Base-by-base conservation (phyloP, 1,140 invertebrate genomes). In the Caenorhabditis inopinata region DNA sequence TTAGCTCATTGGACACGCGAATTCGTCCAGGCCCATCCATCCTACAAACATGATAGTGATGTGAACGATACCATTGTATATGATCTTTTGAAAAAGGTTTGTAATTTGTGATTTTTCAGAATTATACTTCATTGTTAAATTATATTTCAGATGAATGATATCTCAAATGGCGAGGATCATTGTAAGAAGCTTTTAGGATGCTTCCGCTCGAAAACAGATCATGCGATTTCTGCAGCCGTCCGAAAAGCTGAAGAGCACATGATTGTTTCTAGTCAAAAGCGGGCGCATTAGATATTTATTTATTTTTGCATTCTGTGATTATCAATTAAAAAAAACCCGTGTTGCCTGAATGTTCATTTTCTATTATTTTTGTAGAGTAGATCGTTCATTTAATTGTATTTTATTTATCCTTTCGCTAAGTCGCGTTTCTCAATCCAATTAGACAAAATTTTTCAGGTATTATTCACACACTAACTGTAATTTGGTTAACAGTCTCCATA, bases 1-100 rank as follows among this genome's bases (percentile, higher is more conserved):
- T 94, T 94, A 83, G 95, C 95, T 46, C 91, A 93, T 29, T 99
- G 95, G 95, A 93, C 98, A 83, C 91, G 97, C 25, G 91, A 94
- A 79, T 96, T 97, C 91, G 93, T 99, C 74, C 91, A 91, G 29
- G 91, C 91, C 2, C 97, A 99, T 91, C 92, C 94, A 0, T 92
- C 93, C 62, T 99, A 99, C 90, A 91, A 92, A 82, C 90, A 94
- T 87, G 96, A 99, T 89, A 96, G 96, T 0, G 91, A 93, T 49
- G 93, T 99, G 3, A 92, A 91, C 2, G 94, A 98, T 83, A 90
- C 91, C 79, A 96, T 97, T 74, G 95, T 95, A 87, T 99, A 97
- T 88, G 97, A 99, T 90, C 89, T 99, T 32, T 87, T 98, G 16
- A 86, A 82, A 74, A 68, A 76, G 23, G 87, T 88, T 48, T 47